Evolutionary conservation across 1,140 invertebrate species (phyloP), one percentile per base, ranked within the genome.

Genomic region (Aethina tumida): DNA sequence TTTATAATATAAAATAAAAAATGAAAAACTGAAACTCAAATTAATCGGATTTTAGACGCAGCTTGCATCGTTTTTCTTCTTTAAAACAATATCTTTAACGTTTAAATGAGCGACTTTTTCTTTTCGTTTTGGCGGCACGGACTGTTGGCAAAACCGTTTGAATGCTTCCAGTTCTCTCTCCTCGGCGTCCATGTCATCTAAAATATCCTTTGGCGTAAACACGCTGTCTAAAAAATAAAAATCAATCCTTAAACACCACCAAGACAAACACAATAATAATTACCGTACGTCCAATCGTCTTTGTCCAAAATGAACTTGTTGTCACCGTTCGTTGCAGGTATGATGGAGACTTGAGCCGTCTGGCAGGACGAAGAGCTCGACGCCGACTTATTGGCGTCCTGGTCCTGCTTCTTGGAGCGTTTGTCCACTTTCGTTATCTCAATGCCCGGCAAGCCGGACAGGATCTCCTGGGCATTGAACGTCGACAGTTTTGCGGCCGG

Each of bases 151-250:
- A 61, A 85, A 85, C 46, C 80, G 69, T 60, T 85, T 85, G 59
- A 85, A 85, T 24, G 78, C 80, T 60, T 85, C 81, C 43, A 84
- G 58, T 58, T 85, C 81, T 24, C 76, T 64, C 48, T 84, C 82
- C 25, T 73, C 74, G 43, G 81, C 79, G 62, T 84, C 81, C 61
- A 84, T 69, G 46, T 83, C 79, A 55, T 79, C 74, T 39, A 81
- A 64, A 60, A 79, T 74, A 60, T 81, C 77, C 66, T 78, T 79
- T 31, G 81, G 81, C 49, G 75, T 72, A 65, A 84, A 84, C 53
- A 84, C 77, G 58, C 75, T 81, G 62, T 83, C 81, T 80, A 67
- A 45, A 75, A 71, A 58, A 36, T 35, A 25, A 20, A 39, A 13
- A 35, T 10, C 12, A 32, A 39, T 19, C 21, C 32, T 19, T 34